Base-by-base conservation (phyloP, 2,113 vertebrate genomes). In the Phaethon lepturus region DNA sequence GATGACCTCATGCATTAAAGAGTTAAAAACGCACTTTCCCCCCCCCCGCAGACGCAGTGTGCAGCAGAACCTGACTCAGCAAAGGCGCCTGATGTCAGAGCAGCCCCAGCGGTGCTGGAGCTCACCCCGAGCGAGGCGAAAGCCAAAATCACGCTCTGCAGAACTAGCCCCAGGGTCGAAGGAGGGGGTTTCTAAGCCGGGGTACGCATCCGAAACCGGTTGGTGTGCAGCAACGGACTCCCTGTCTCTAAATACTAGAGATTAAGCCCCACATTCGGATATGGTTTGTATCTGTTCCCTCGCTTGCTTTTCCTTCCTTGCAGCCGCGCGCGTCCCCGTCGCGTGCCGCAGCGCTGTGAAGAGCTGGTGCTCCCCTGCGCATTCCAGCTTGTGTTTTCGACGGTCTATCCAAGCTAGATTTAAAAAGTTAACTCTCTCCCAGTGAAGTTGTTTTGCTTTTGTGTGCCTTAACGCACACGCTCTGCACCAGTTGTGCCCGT, bases 51-150 rank as follows among this genome's bases (percentile, higher is more conserved):
- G 83, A 40, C 47, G 79, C 90, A 6, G 86, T 3, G 62, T 8
- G 62, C 53, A 44, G 89, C 96, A 67, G 11, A 63, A 23, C 81
- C 96, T 96, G 97, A 96, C 96, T 97, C 97, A 97, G 96, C 97
- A 96, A 19, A 89, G 86, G 76, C 40, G 7, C 63, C 85, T 44
- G 78, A 4, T 88, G 83, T 2, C 94, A 75, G 71, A 69, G 86
- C 72, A 67, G 91, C 82, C 67, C 89, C 78, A 10, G 4, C 38
- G 4, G 17, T 3, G 74, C 92, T 52, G 86, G 93, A 86, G 90
- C 68, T 42, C 86, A 19, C 53, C 81, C 78, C 33, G 3, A 35
- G 67, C 73, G 26, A 45, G 69, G n/a, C 5, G 7, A 17, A 1
- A 91, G 69, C 59, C 58, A 20, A 58, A 45, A 7, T 1, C 86